Evolutionary conservation across 2,113 vertebrate genomes (phyloP).

Genomic region (Hucho hucho): DNA sequence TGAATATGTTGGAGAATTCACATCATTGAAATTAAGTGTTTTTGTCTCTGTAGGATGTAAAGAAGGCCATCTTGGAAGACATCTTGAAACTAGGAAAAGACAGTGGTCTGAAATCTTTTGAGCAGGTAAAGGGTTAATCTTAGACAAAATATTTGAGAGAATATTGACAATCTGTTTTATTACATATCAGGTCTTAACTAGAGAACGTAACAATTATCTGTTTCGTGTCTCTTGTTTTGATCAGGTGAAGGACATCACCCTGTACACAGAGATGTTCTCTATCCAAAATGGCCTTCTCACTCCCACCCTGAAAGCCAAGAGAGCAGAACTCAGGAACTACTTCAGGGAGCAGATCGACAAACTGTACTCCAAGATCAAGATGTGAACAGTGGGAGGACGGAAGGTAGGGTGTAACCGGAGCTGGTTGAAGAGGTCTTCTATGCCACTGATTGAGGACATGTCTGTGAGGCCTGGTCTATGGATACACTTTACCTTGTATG

Average conservation of each 20-base stretch:
- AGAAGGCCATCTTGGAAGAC: conserved; percentile 85
- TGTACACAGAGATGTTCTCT: conserved; percentile 87
- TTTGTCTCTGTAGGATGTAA: conserved; percentile 78
- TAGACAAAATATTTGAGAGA: neutral
- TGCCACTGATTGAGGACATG: neutral
- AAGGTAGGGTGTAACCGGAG: conserved; percentile 1
- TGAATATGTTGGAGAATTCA: neutral
- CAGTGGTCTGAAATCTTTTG: conserved; percentile 90
- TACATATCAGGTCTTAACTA: neutral
- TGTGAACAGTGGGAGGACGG: conserved; percentile 59
- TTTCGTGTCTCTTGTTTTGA: neutral
- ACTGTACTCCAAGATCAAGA: conserved; percentile 88
- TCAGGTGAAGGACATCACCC: conserved; percentile 85
- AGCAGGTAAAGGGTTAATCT: conserved; percentile 80
- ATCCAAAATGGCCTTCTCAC: conserved; percentile 92
- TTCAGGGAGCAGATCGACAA: conserved; percentile 87
- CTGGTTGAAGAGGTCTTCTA: neutral
- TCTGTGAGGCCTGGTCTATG: neutral
- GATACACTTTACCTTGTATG: neutral
- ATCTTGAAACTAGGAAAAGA: conserved; percentile 86
- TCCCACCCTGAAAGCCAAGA: conserved; percentile 92
- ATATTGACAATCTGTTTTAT: neutral
- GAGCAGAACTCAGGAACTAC: conserved; percentile 79
- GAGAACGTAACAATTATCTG: neutral
- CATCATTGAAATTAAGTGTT: neutral